A percentile compares a stretch with the other conserved stretches of the same genome.
phyloP scores from a whole-genome alignment of 2,113 vertebrate species.

The Naja naja region DNA sequence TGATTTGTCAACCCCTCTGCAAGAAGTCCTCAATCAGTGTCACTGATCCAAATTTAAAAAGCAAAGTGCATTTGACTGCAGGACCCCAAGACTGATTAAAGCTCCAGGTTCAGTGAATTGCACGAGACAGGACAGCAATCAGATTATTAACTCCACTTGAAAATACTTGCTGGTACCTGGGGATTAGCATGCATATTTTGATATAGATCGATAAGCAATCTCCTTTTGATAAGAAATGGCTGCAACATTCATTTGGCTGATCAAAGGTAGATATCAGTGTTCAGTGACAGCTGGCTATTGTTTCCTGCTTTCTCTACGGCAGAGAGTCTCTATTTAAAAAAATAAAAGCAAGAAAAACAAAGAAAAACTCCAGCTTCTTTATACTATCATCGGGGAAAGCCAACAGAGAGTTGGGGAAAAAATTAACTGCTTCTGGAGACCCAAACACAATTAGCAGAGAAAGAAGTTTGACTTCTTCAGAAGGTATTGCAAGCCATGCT shows the following conservation, averaged over 20 bases:
- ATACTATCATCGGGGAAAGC: constrained; percentile 89
- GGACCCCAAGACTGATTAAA: constrained; percentile 98
- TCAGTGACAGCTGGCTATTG: constrained; percentile 94
- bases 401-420: constrained; percentile 81
- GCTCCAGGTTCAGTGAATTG: constrained; percentile 97
- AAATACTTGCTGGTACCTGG: constrained; percentile 90
- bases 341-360: background rate
- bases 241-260: constrained; percentile 99
- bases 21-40: constrained; percentile 99
- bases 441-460: constrained; percentile 81
- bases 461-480: constrained; percentile 66
- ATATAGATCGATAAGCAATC: constrained; percentile 99
- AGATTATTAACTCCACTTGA: constrained; percentile 99
- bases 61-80: constrained; percentile 99
- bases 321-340: constrained; percentile 78
- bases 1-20: constrained; percentile 99
- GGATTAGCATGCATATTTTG: constrained; percentile 99
- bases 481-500: constrained; percentile 74
- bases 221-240: constrained; percentile 99
- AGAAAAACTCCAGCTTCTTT: constrained; percentile 61
- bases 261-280: constrained; percentile 94
- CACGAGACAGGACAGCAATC: constrained; percentile 97
- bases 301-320: constrained; percentile 85
- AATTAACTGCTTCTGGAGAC: constrained; percentile 85
- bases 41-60: constrained; percentile 98